Evolutionary conservation across 2,888 invertebrate species (phyloP), one percentile per base, ranked within the genome.

Genomic region (Polydrusus tereticollis): DNA sequence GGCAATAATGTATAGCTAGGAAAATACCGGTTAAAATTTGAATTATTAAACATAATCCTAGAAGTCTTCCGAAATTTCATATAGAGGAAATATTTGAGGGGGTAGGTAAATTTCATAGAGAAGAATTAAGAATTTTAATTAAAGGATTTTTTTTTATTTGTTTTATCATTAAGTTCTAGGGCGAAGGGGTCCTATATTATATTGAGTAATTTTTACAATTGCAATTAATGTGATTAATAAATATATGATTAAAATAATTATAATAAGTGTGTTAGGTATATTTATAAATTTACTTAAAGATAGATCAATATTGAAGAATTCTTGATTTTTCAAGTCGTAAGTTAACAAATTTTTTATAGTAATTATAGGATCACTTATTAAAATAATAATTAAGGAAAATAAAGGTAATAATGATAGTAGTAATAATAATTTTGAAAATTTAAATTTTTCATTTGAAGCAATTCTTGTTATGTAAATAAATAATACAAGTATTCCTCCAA

Each of bases 21-120:
- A 93, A 90, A 82, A 93, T 78, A 47, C 92, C 92, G 23, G 91
- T 89, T 68, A 90, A 74, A 85, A 92, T 90, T 90, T 93, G 92
- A 71, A 88, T 87, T 69, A 88, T 85, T 88, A 91, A 85, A 79
- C 89, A 90, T 84, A 91, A 72, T 50, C 88, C 90, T 87, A 91
- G 78, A 79, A 91, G 77, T 0, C 91, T 91, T 5, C 91, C 91
- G 86, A 91, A 91, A 85, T 92, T 92, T 90, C 92, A 92, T 87
- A 88, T 88, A 36, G 84, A 75, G 47, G 88, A 88, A 83, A 91
- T 90, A 86, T 90, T 91, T 23, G 87, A 85, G 0, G 91, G 90
- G 0, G 89, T 83, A 0, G 91, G 91, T 78, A 91, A 76, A 79
- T 89, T 88, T 82, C 90, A 85, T 85, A 91, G 79, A 0, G 90